Conservation (phyloP, 2,797 vertebrate genomes). For the Siniperca obscura region DNA sequence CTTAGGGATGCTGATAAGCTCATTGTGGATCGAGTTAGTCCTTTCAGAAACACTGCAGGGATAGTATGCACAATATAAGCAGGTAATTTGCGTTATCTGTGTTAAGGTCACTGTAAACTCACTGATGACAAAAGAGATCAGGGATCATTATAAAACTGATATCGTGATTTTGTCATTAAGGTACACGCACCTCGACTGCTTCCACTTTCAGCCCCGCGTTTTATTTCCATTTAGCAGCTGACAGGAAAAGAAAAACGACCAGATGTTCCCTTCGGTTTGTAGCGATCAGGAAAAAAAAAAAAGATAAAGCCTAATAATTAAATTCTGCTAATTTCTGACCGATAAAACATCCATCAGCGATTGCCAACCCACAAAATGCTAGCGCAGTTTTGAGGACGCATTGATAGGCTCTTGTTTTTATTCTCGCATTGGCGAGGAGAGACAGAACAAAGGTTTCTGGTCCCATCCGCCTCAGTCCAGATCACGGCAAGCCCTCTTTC, state of each 20-base stretch:
- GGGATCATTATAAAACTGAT: constrained; percentile 1
- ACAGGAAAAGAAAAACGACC: constrained; percentile 38
- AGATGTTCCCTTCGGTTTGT: constrained; percentile 57
- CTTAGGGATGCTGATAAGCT: constrained; percentile 18
- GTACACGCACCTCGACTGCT: constrained; percentile 79
- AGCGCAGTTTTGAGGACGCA: constrained; percentile 28
- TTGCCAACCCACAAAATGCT: constrained; percentile 13
- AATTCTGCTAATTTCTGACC: constrained; percentile 32
- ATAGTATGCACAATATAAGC: constrained; percentile 19
- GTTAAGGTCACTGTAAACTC: constrained; percentile 36
- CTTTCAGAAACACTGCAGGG: constrained; percentile 15
- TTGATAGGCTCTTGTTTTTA: constrained; percentile 40
- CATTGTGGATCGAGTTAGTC: constrained; percentile 13
- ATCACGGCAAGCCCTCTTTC: constrained; percentile 82
- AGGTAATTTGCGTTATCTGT: not conserved
- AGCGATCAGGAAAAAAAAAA: constrained; percentile 44
- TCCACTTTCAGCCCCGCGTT: constrained; percentile 77
- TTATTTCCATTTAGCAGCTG: constrained; percentile 81
- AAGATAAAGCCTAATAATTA: constrained; percentile 23
- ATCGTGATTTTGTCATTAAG: constrained; percentile 20
- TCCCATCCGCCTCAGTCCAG: constrained; percentile 84
- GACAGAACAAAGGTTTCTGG: constrained; percentile 83
- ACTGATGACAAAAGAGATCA: constrained; percentile 10
- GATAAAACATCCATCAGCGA: constrained; percentile 37
- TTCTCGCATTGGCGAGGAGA: constrained; percentile 48